Conservation (phyloP, 2,888 invertebrate species). For the Erpobdella octoculata region DNA sequence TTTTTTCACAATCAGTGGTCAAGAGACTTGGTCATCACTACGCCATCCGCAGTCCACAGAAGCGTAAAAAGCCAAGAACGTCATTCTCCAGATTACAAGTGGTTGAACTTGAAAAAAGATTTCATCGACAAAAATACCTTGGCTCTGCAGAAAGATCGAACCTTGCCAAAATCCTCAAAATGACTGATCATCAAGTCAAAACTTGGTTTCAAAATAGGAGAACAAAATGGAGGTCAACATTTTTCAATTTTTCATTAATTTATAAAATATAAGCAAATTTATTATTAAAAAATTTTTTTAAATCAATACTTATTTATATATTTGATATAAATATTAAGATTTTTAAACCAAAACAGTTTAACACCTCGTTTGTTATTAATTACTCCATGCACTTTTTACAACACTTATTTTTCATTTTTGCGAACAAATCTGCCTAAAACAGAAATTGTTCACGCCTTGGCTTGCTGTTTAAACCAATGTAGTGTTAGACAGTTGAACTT, state of each 20-base stretch:
- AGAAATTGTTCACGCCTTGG: too few relatives aligned
- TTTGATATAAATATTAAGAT: too few relatives aligned
- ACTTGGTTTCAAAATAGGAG: slow-evolving; percentile 97
- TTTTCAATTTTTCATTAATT: not conserved
- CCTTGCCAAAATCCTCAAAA: slow-evolving; percentile 86
- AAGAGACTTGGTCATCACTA: slow-evolving; percentile 67
- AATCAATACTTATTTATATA: not conserved
- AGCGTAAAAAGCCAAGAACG: slow-evolving; percentile 94
- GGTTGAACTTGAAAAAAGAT: slow-evolving; percentile 71
- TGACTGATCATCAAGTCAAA: slow-evolving; percentile 86
- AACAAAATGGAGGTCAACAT: slow-evolving; percentile 90
- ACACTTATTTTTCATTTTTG: too few relatives aligned
- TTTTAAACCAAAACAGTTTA: too few relatives aligned
- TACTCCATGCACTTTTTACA: too few relatives aligned
- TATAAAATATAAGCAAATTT: too few relatives aligned
- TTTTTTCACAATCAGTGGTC: not conserved
- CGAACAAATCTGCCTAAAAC: too few relatives aligned
- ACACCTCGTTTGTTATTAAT: too few relatives aligned
- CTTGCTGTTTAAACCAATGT: too few relatives aligned
- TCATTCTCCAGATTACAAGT: slow-evolving; percentile 83
- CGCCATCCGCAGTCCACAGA: slow-evolving; percentile 93
- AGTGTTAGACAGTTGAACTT: too few relatives aligned
- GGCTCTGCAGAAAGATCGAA: slow-evolving; percentile 93
- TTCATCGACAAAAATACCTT: slow-evolving; percentile 95
- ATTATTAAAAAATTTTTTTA: not conserved